phyloP scores from a whole-genome alignment of 64 coral and sea anemone genomes.

The Astreopora myriophthalma region DNA sequence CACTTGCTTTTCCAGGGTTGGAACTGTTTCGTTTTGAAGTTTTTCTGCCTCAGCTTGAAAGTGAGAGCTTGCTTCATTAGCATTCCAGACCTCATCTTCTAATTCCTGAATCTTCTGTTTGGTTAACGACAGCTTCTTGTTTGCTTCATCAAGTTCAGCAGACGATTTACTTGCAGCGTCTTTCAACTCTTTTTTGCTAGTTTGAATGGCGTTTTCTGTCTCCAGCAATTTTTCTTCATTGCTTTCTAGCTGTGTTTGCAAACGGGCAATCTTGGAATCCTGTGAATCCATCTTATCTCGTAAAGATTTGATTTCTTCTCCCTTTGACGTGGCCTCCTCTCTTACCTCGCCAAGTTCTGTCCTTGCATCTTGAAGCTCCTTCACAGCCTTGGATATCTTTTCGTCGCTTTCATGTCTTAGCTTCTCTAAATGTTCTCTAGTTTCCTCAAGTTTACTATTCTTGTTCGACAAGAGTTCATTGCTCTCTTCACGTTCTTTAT shows the following conservation, averaged over 20 bases:
- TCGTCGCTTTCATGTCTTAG: not conserved
- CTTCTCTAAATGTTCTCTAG: not conserved
- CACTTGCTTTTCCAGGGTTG: constrained; percentile 3
- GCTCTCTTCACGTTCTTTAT: constrained; percentile 47
- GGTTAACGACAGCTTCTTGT: not conserved
- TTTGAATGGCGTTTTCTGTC: not conserved
- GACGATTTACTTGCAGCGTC: not conserved
- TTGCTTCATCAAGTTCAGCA: not conserved
- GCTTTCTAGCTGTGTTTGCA: not conserved
- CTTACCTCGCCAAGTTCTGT: too few species aligned
- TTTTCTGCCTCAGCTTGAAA: not conserved
- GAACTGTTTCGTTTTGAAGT: not conserved
- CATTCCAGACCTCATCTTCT: not conserved
- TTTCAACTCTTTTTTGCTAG: not conserved
- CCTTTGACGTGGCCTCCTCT: too few species aligned
- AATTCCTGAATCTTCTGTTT: constrained; percentile 9
- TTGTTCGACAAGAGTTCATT: not conserved
- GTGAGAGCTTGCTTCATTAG: not conserved
- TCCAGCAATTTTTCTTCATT: not conserved
- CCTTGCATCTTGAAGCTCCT: not conserved
- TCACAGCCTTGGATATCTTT: not conserved
- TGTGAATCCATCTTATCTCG: constrained; percentile 20
- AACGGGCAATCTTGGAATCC: not conserved
- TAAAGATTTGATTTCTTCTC: constrained; percentile 55
- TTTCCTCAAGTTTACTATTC: constrained; percentile 10